phyloP scores from a whole-genome alignment of 2,113 vertebrate genomes.

The Poeciliopsis turrubarensis region DNA sequence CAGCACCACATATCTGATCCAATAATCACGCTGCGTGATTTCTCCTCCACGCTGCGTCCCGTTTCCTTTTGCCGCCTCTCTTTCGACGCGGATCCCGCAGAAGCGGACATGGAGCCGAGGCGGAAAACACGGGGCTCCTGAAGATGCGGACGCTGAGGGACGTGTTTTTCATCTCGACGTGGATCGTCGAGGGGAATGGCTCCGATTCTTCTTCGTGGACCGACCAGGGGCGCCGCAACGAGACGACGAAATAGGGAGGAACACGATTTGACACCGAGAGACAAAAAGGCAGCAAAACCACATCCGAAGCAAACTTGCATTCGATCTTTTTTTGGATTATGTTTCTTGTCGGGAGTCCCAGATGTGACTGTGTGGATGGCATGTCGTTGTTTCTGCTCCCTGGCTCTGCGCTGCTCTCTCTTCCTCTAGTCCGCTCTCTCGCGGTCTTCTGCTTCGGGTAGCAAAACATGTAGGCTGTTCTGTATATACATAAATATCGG shows the following conservation, averaged over 20 bases:
- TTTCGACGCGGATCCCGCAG: slow-evolving; percentile 1
- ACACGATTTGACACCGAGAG: slow-evolving; percentile 66
- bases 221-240: slow-evolving; percentile 40
- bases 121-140: slow-evolving; percentile 46
- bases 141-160: slow-evolving; percentile 67
- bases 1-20: slow-evolving; percentile 62
- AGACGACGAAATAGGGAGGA: slow-evolving; percentile 46
- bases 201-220: slow-evolving; percentile 55
- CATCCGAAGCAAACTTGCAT: slow-evolving; percentile 27
- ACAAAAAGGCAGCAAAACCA: slow-evolving; percentile 45
- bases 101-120: slow-evolving; percentile 62
- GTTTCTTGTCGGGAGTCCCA: slow-evolving; percentile 57
- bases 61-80: neutral
- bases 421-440: slow-evolving; percentile 59
- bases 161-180: slow-evolving; percentile 52
- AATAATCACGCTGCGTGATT: slow-evolving; percentile 50
- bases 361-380: slow-evolving; percentile 72
- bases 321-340: slow-evolving; percentile 66
- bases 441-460: slow-evolving; percentile 72
- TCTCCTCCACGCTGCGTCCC: slow-evolving; percentile 34
- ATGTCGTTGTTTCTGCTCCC: slow-evolving; percentile 55
- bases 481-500: slow-evolving; percentile 8
- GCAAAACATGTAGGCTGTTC: slow-evolving; percentile 67
- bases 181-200: slow-evolving; percentile 58
- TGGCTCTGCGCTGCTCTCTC: slow-evolving; percentile 44